Evolutionary conservation across 2,113 vertebrate genomes (phyloP).

Genomic region (Hucho hucho): DNA sequence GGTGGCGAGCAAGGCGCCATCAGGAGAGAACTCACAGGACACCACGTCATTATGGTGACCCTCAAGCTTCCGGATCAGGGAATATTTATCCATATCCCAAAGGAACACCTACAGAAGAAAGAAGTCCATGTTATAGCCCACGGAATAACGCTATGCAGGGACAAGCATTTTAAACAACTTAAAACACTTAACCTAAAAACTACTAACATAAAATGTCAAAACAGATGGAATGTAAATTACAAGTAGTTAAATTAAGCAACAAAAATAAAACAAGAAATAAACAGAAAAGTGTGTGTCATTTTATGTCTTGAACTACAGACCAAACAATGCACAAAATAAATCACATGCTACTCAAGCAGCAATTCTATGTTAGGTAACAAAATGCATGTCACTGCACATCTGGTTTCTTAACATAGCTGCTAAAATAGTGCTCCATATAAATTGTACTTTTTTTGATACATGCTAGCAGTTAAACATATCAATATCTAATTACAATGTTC

Average conservation of each 20-base stretch:
- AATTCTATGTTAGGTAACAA: slow-evolving; percentile 58
- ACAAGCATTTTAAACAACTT: slow-evolving; percentile 22
- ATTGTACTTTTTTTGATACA: background rate
- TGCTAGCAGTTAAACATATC: slow-evolving; percentile 1
- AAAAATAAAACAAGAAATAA: slow-evolving; percentile 46
- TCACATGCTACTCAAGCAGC: slow-evolving; percentile 65
- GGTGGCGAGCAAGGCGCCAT: slow-evolving; percentile 95
- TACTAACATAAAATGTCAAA: background rate
- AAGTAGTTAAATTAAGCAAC: slow-evolving; percentile 14
- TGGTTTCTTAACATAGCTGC: slow-evolving; percentile 43
- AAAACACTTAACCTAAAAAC: background rate
- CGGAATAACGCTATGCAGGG: slow-evolving; percentile 19
- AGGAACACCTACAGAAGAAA: slow-evolving; percentile 87
- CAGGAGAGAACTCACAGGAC: slow-evolving; percentile 98
- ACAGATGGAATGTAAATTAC: background rate
- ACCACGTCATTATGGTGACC: slow-evolving; percentile 98
- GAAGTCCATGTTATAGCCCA: slow-evolving; percentile 57
- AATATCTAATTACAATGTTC: background rate
- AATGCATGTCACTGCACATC: slow-evolving; percentile 52
- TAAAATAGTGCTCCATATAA: background rate
- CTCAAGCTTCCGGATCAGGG: slow-evolving; percentile 88
- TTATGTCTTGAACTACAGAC: slow-evolving; percentile 62
- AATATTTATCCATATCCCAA: slow-evolving; percentile 97
- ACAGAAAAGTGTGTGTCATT: slow-evolving; percentile 71
- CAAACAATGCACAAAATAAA: slow-evolving; percentile 58